These are phyloP conservation scores for Adela reaumurella DNA, from an alignment of 2,888 invertebrate species.

Conservation along the genomic window DNA sequence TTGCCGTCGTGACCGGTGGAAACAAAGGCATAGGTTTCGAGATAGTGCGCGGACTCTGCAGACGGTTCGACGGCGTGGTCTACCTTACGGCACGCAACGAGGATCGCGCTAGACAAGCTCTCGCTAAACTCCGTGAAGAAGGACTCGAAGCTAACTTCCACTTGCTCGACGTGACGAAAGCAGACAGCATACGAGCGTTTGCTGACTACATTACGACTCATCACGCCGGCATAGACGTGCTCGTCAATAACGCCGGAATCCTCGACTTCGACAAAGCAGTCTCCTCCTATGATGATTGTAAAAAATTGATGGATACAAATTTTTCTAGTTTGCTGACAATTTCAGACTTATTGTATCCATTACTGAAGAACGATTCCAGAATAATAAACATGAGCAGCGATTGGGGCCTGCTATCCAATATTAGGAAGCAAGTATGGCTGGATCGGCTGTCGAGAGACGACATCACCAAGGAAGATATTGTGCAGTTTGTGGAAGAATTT, in stretches of 20 bases:
- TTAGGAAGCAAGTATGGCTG: constrained; percentile 42
- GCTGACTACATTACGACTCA: constrained; percentile 54
- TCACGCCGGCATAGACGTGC: constrained; percentile 67
- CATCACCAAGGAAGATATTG: constrained; percentile 48
- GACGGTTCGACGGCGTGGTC: constrained; percentile 66
- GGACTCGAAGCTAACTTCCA: constrained; percentile 62
- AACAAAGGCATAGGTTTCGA: constrained; percentile 49
- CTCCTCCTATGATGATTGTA: constrained; percentile 65
- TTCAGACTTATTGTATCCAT: constrained; percentile 66
- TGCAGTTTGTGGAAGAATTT: constrained; percentile 54
- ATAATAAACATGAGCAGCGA: constrained; percentile 73
- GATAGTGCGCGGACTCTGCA: constrained; percentile 57
- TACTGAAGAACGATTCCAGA: constrained; percentile 65
- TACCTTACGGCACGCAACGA: constrained; percentile 69
- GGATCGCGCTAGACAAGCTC: constrained; percentile 58
- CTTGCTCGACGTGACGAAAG: constrained; percentile 65
- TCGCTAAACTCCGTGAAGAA: constrained; percentile 56
- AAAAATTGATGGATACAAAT: constrained; percentile 67
- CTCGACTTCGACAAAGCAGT: constrained; percentile 62
- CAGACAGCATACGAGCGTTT: constrained; percentile 59
- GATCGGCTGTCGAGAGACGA: constrained; percentile 40
- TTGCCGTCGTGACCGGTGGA: constrained; percentile 46
- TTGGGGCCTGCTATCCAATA: constrained; percentile 49
- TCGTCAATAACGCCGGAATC: constrained; percentile 77
- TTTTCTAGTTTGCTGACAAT: constrained; percentile 65